Evolutionary conservation across 2,888 invertebrate species (phyloP), one percentile per base, ranked within the genome.

Genomic region (Strigamia crassipes): DNA sequence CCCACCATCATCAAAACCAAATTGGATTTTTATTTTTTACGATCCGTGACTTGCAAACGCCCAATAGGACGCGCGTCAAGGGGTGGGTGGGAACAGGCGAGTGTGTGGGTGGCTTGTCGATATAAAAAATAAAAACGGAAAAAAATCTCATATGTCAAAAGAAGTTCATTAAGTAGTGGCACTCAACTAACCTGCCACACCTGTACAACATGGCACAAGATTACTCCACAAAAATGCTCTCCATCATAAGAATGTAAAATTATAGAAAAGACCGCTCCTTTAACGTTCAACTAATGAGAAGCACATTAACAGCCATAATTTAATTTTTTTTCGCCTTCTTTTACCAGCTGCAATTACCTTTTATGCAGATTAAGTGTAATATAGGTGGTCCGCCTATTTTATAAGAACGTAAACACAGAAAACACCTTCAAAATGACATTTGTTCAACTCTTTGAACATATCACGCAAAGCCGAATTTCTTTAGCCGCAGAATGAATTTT

Each of bases 1-100:
- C 73, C 73, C 73, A 73, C 73, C 73, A 73, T 73, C 73, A 73
- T 73, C 73, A 73, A 73, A 73, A 73, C 73, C 73, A 73, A 73
- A 73, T 73, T 73, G 73, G 73, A 73, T 73, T 73, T 73, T 73
- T 73, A 73, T 73, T 73, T 73, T 73, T 73, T 73, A 73, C 73
- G 73, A 73, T 73, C 73, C 73, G 73, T 73, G 73, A 73, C 73
- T 73, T 73, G 73, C 73, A 73, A 73, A 73, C 73, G 73, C 73
- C 73, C 73, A 73, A 73, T 73, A 73, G 73, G 73, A 73, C 73
- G 23, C 31, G 73, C 73, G 73, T 73, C 73, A 27, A 73, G 73
- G 73, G 73, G 23, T 27, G 73, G 73, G 73, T 73, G 31, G 73
- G 73, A 31, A 31, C 15, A 27, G 73, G 73, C 31, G 73, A 73